Conservation (phyloP, 2,113 vertebrate species). For the Python bivittatus region DNA sequence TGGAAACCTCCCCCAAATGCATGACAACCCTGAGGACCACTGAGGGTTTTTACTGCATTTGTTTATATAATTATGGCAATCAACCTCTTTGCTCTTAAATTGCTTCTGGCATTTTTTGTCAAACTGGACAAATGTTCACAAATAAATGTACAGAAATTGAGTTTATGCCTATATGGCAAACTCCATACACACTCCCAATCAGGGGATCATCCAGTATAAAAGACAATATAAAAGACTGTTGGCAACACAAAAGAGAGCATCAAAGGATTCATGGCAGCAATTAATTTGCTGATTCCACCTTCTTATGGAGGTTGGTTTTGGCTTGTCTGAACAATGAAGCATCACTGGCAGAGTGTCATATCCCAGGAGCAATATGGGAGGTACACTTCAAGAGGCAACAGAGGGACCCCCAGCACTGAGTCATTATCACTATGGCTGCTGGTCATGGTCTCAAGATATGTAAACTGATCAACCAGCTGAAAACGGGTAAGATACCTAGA, state of each 20-base stretch:
- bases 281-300: not conserved
- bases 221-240: not conserved
- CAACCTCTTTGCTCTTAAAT: not conserved
- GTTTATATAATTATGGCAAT: not conserved
- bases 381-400: not conserved
- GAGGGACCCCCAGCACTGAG: not conserved
- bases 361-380: not conserved
- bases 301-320: not conserved
- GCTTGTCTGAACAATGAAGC: not conserved
- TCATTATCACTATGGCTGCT: not conserved
- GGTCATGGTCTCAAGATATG: not conserved
- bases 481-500: not conserved
- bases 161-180: not conserved
- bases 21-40: not conserved
- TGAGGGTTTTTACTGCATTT: not conserved
- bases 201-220: not conserved
- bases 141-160: not conserved
- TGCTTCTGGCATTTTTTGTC: not conserved
- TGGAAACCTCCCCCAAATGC: not conserved
- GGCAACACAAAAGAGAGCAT: not conserved
- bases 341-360: not conserved
- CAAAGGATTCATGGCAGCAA: not conserved
- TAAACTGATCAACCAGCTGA: not conserved
- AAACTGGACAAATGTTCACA: not conserved
- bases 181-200: not conserved